Conservation (phyloP, 2,113 vertebrate genomes). For the Hypomesus transpacificus region DNA sequence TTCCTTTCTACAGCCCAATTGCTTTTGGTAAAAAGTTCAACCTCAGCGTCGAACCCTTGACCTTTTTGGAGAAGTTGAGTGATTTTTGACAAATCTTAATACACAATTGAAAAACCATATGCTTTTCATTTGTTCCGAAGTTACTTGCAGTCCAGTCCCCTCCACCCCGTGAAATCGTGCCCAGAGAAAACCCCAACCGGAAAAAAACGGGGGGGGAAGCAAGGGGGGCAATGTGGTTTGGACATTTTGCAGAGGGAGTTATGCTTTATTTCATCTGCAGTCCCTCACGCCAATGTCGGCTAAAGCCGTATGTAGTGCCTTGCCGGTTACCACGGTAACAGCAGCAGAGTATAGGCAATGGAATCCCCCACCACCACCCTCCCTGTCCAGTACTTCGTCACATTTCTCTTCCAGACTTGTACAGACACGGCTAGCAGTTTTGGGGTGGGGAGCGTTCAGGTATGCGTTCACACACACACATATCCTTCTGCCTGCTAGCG, state of each 20-base stretch:
- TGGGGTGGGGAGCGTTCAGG: constrained; percentile 72
- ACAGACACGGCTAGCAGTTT: constrained; percentile 73
- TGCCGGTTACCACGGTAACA: constrained; percentile 56
- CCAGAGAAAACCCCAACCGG: constrained; percentile 32
- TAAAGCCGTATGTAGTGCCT: constrained; percentile 55
- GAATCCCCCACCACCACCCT: not conserved
- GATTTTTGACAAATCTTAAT: constrained; percentile 27
- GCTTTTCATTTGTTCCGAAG: constrained; percentile 51
- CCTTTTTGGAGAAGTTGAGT: not conserved
- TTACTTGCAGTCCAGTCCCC: constrained; percentile 37
- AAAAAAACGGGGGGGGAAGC: constrained; percentile 45
- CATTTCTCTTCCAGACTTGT: constrained; percentile 67
- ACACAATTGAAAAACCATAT: constrained; percentile 49
- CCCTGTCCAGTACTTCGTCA: constrained; percentile 54
- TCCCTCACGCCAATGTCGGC: constrained; percentile 54
- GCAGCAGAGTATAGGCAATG: constrained; percentile 49
- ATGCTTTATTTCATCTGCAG: constrained; percentile 53
- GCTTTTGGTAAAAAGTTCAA: no score
- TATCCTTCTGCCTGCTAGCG: constrained; percentile 47
- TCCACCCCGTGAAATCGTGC: constrained; percentile 14
- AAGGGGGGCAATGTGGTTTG: constrained; percentile 45
- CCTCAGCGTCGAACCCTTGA: no score
- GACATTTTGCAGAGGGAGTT: not conserved
- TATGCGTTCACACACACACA: constrained; percentile 63
- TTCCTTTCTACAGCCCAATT: not conserved